phyloP scores from a whole-genome alignment of 1,140 invertebrate species.

The Lepidurus arcticus region DNA sequence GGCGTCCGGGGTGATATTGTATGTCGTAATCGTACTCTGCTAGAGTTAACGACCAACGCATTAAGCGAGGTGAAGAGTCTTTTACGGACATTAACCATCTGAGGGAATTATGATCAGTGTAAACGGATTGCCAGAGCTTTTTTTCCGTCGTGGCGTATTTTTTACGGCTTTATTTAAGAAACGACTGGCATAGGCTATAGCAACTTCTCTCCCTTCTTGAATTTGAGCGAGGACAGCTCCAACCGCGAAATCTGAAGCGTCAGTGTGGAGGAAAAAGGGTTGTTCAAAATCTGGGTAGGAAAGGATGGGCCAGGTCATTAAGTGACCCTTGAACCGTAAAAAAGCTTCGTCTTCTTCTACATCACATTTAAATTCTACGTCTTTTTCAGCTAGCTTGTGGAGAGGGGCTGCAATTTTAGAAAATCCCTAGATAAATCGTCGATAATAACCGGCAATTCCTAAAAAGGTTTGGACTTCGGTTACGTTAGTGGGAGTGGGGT shows the following conservation, averaged over 20 bases:
- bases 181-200: conserved; percentile 48
- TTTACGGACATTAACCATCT: conserved; percentile 43
- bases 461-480: conserved; percentile 11
- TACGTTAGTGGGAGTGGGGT: conserved; percentile 38
- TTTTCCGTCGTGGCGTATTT: conserved; percentile 46
- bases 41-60: no score
- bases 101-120: conserved; percentile 46
- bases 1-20: no score
- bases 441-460: conserved; percentile 26
- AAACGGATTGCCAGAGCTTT: conserved; percentile 46
- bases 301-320: conserved; percentile 23
- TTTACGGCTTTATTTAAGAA: conserved; percentile 44
- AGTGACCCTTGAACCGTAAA: not conserved
- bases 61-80: conserved; percentile 37
- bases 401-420: conserved; percentile 44
- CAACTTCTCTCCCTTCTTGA: conserved; percentile 40
- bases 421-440: conserved; percentile 42
- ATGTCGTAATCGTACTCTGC: no score
- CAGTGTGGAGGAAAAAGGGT: conserved; percentile 24
- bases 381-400: not conserved
- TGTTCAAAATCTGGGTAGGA: conserved; percentile 11
- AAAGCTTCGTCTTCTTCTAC: not conserved
- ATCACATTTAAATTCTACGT: not conserved
- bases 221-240: conserved; percentile 39
- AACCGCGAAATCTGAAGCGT: not conserved